A percentile compares a stretch with the other conserved stretches of the same genome.
Evolutionary conservation across 2,888 invertebrate genomes (phyloP).

Genomic region (Drosophila colorata): DNA sequence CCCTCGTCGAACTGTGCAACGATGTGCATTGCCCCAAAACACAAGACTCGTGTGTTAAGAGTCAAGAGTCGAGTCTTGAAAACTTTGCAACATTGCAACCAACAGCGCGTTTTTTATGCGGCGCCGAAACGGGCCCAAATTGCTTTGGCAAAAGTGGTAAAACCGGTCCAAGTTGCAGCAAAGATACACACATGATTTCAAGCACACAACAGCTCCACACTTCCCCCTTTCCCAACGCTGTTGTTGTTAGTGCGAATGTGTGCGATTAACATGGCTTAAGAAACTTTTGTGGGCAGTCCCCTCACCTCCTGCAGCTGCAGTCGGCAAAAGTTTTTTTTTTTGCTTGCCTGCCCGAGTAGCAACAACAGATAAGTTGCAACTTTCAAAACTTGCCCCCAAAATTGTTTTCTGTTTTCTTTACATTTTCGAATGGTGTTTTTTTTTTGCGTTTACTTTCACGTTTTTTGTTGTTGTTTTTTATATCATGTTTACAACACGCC

Average conservation of each 20-base stretch:
- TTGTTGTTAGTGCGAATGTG: conserved; percentile 72
- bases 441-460: background rate
- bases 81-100: conserved; percentile 61
- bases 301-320: background rate
- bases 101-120: conserved; percentile 47
- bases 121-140: conserved; percentile 68
- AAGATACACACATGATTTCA: conserved; percentile 59
- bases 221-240: conserved; percentile 6
- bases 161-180: conserved; percentile 74
- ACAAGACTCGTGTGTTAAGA: conserved; percentile 34
- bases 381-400: conserved; percentile 75
- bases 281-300: conserved; percentile 66
- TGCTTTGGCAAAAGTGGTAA: conserved; percentile 81
- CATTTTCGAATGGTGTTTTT: conserved; percentile 55
- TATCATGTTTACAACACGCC: conserved; percentile 62
- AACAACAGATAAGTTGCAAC: conserved; percentile 81
- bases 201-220: conserved; percentile 19
- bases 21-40: conserved; percentile 39
- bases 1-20: conserved; percentile 33
- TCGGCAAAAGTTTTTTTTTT: conserved; percentile 23
- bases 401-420: conserved; percentile 74
- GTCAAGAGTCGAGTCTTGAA: conserved; percentile 51
- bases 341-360: conserved; percentile 30
- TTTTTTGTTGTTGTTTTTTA: conserved; percentile 22
- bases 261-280: conserved; percentile 81